Evolutionary conservation across 1,140 invertebrate species (phyloP).

Genomic region (Brachionus angularis): DNA sequence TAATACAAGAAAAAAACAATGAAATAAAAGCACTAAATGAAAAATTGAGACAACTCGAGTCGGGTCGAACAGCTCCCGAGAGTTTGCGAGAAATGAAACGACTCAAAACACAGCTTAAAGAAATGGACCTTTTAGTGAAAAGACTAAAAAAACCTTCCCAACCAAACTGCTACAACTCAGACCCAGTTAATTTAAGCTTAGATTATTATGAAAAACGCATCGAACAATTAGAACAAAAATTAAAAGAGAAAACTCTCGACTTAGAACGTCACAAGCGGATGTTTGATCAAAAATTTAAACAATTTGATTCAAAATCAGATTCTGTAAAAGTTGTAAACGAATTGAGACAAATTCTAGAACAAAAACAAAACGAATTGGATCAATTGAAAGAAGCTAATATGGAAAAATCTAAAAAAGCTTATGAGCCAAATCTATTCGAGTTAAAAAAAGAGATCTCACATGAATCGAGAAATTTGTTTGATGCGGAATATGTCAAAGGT

Average conservation of each 20-base stretch:
- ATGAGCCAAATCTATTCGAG: neutral
- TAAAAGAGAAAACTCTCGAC: conserved; percentile 8
- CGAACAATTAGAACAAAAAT: neutral
- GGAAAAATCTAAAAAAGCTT: neutral
- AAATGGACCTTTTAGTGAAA: conserved; percentile 1
- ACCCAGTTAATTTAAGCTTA: conserved; percentile 18
- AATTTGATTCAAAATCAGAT: too few species aligned
- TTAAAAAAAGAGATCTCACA: neutral
- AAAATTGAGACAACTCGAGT: neutral
- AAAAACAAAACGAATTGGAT: neutral
- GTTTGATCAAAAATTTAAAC: neutral
- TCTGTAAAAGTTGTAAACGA: neutral
- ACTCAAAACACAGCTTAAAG: conserved; percentile 27
- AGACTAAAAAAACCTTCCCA: neutral
- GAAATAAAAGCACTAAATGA: conserved; percentile 23
- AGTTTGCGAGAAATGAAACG: neutral
- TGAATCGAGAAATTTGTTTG: neutral
- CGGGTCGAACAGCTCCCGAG: neutral
- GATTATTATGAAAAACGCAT: conserved; percentile 25
- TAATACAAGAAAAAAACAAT: conserved; percentile 20
- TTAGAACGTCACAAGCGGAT: conserved; percentile 6
- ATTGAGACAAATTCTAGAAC: too few species aligned
- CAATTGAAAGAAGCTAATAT: neutral
- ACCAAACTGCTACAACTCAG: too few species aligned
- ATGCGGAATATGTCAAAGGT: neutral